These are phyloP conservation scores for Cairina moschata DNA, from an alignment of 2,113 vertebrate species.

Conservation along the genomic window DNA sequence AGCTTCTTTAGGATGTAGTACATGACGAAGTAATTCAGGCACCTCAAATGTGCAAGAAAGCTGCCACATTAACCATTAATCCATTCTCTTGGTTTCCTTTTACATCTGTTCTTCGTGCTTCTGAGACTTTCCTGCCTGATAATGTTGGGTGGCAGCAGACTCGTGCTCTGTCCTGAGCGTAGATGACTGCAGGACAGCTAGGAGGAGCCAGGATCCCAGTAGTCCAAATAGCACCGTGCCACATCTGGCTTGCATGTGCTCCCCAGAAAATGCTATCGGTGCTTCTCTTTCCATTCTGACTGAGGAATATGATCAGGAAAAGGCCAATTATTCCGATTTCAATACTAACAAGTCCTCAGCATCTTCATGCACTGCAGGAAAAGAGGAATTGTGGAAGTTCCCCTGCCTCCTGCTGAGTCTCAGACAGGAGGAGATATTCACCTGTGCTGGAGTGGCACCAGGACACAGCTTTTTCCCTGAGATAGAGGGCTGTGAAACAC, in stretches of 20 bases:
- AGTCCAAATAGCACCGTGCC: neutral
- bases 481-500: constrained; percentile 10
- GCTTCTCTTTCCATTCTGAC: neutral
- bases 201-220: neutral
- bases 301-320: neutral
- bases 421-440: neutral
- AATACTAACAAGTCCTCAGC: neutral
- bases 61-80: neutral
- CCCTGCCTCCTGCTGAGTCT: constrained; percentile 30
- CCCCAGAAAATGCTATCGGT: neutral
- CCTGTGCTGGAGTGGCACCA: neutral
- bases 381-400: neutral
- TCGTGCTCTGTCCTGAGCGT: neutral
- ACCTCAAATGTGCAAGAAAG: neutral
- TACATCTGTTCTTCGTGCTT: neutral
- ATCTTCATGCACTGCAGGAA: neutral
- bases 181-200: neutral
- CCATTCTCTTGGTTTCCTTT: neutral
- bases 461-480: constrained; percentile 12
- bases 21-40: neutral
- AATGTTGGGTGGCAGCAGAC: neutral
- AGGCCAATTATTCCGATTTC: neutral
- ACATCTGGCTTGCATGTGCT: neutral
- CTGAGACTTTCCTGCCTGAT: neutral
- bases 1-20: neutral